phyloP scores from a whole-genome alignment of 1,140 invertebrate species.

The Philotrypesis tridentata region DNA sequence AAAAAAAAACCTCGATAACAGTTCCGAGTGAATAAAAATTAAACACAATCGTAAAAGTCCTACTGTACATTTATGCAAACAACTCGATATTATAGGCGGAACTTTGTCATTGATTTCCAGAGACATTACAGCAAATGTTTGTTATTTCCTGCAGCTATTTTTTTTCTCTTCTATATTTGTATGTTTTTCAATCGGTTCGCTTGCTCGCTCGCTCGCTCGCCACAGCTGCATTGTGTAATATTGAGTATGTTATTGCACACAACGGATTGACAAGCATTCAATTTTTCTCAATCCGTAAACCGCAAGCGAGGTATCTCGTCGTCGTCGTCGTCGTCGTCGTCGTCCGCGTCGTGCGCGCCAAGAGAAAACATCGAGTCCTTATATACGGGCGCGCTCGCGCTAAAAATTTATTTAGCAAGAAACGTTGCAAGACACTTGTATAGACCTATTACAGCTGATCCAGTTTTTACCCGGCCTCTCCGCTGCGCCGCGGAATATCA shows the following conservation, averaged over 20 bases:
- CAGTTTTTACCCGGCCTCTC: too few relatives aligned
- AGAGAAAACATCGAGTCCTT: neutral
- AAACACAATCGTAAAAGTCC: too few relatives aligned
- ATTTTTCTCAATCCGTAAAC: neutral
- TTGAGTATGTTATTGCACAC: neutral
- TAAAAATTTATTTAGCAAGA: neutral
- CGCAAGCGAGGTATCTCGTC: neutral
- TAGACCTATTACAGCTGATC: too few relatives aligned
- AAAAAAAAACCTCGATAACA: too few relatives aligned
- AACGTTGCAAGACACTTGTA: too few relatives aligned
- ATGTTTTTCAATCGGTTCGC: neutral
- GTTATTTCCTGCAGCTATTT: constrained; percentile 4
- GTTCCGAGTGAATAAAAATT: too few relatives aligned
- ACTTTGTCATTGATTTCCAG: neutral
- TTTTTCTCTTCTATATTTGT: neutral
- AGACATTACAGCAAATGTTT: neutral
- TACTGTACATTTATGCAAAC: neutral
- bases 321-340: too few relatives aligned
- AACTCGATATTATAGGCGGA: neutral
- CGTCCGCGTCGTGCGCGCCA: too few relatives aligned
- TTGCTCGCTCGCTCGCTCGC: neutral
- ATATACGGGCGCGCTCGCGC: neutral
- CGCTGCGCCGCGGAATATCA: too few relatives aligned
- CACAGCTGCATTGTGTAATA: neutral
- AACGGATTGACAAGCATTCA: constrained; percentile 5